phyloP scores from a whole-genome alignment of 2,113 vertebrate genomes.

The Chauna torquata region DNA sequence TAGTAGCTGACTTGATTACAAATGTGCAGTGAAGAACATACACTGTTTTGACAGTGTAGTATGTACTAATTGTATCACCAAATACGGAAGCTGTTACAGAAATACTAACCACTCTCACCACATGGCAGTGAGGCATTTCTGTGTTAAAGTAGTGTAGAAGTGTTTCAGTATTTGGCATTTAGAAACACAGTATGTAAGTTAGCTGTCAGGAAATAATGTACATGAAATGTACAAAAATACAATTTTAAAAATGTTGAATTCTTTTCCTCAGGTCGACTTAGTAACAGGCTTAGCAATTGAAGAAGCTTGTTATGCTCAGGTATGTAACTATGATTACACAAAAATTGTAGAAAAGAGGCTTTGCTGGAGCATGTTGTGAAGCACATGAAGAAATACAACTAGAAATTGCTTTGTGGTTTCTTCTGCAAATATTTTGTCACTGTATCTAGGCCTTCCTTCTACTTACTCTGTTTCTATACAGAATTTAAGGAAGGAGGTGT shows the following conservation, averaged over 20 bases:
- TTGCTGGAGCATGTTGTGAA: not conserved
- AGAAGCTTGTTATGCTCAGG: conserved; percentile 98
- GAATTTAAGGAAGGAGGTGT: not conserved
- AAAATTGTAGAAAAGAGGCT: not conserved
- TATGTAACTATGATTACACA: conserved; percentile 60
- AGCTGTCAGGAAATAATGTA: not conserved
- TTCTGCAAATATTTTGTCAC: not conserved
- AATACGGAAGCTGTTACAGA: not conserved
- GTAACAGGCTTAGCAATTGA: conserved; percentile 95
- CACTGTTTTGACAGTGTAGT: not conserved
- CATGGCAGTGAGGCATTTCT: not conserved
- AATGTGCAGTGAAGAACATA: not conserved
- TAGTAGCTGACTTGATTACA: not conserved
- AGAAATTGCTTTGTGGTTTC: not conserved
- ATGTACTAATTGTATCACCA: not conserved
- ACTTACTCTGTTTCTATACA: not conserved
- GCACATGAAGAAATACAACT: not conserved
- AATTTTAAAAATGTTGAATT: not conserved
- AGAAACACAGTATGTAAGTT: not conserved
- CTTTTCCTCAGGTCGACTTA: conserved; percentile 89
- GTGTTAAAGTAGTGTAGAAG: not conserved
- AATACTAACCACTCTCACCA: not conserved
- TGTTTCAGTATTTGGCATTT: not conserved
- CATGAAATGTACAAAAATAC: not conserved
- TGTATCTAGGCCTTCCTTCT: not conserved